Base-by-base conservation (phyloP, 2,797 vertebrate species). In the Labeo calbasu region DNA sequence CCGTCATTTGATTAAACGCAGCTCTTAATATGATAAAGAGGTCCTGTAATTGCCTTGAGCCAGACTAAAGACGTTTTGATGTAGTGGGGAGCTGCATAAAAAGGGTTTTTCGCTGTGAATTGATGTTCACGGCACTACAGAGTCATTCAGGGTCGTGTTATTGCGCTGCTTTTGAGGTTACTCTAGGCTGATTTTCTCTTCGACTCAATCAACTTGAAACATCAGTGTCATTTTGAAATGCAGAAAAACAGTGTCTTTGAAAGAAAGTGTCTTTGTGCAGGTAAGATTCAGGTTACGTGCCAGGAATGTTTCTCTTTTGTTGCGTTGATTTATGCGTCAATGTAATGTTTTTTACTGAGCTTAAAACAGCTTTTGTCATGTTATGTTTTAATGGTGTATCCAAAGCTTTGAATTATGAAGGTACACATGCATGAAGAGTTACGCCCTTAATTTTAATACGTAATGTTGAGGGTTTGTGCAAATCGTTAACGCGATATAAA, bases 41-140 rank as follows among this genome's bases (percentile, higher is more conserved):
- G 15, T 9, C 28, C 80, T 77, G 11, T 81, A 82, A 66, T 87
- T 81, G 61, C 70, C 70, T 87, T 21, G 15, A 57, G 69, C 15
- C 63, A 66, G 72, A 61, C 48, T 43, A 69, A 77, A 59, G 66
- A 69, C 9, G 12, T 51, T 53, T 72, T 48, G 57, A 71, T 83
- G 77, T 83, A 79, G 73, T 25, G 53, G 76, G 43, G 21, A 28
- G 68, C 14, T 51, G 50, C 46, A 43, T 25, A 12, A 40, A 36
- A 66, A 69, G 0, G 6, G 19, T 13, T 73, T 79, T 70, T 69
- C 57, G 8, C 25, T 53, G 9, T 11, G 77, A 79, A 53, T 53
- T 53, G 63, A 68, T 43, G 77, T 79, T 68, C 63, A 23, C 28
- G 63, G 17, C 15, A 14, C 8, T 15, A 17, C 48, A 14, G 78